Evolutionary conservation across 2,888 invertebrate species (phyloP), one percentile per base, ranked within the genome.

Genomic region (Trimorus sp.): DNA sequence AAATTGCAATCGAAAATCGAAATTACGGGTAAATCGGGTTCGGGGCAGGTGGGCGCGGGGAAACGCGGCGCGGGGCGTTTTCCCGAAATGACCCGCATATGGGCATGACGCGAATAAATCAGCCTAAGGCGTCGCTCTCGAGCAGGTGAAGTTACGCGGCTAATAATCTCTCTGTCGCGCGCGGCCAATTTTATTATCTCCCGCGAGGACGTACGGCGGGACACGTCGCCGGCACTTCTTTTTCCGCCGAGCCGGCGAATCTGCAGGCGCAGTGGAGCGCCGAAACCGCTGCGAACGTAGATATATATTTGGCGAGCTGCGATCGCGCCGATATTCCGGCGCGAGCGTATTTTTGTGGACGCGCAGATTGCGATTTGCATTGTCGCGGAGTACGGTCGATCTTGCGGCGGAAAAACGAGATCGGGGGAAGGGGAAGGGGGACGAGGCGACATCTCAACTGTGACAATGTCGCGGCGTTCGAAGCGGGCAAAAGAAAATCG

Each of bases 191-290:
- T 79, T 79, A 79, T 79, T 79, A 79, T 79, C 71, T 68, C 51
- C 15, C 45, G 56, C 49, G 62, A 73, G 71, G 60, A 66, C 80
- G 68, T 40, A 76, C 36, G 73, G 12, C 42, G 38, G 60, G 58
- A 69, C 59, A 49, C 38, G 49, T 56, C 49, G n/a, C 54, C 15
- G 37, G 16, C 11, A 58, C 62, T 62, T 60, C 65, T 60, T 68
- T 81, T 81, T 74, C 70, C 53, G 74, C 48, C 70, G 70, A 65
- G 70, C 74, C 70, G 59, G 78, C 78, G 58, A 82, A 78, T 78
- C 78, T 69, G 73, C 48, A 48, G 65, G 66, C 74, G 68, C 26
- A 77, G 77, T 54, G 71, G 66, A 82, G 26, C 26, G 69, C 68
- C 45, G 71, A 76, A 71, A 26, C 26, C 26, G 42, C 78, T 63